These are phyloP conservation scores for Trypoxylus dichotomus DNA, from an alignment of 1,140 invertebrate genomes.

Conservation along the genomic window DNA sequence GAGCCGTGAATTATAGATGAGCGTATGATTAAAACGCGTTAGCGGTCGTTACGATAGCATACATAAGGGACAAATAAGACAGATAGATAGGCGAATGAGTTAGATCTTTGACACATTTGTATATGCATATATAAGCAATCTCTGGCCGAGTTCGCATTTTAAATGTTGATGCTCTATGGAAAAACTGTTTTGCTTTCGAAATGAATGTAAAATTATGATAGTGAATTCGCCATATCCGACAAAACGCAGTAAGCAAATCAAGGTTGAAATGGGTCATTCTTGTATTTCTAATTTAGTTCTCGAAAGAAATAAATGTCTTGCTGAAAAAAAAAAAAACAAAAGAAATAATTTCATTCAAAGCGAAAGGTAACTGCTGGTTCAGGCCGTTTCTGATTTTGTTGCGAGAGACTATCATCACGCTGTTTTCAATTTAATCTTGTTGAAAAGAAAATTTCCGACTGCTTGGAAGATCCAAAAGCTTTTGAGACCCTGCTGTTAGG, in stretches of 20 bases:
- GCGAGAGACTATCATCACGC: too few species aligned
- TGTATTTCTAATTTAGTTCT: too few species aligned
- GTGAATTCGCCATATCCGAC: neutral
- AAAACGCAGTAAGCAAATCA: neutral
- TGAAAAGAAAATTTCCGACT: too few species aligned
- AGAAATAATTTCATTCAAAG: too few species aligned
- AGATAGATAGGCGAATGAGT: neutral
- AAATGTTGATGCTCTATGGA: neutral
- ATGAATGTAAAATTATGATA: constrained; percentile 16
- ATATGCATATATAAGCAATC: neutral
- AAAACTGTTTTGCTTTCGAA: neutral
- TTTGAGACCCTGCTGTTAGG: too few species aligned
- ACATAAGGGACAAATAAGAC: neutral
- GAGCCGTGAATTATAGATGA: constrained; percentile 16
- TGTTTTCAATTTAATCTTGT: too few species aligned
- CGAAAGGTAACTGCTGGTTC: too few species aligned
- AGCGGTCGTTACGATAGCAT: neutral
- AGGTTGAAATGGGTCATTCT: too few species aligned
- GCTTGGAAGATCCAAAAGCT: too few species aligned
- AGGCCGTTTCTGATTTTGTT: too few species aligned
- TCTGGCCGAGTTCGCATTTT: neutral
- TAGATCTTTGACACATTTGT: neutral
- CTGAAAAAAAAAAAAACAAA: too few species aligned
- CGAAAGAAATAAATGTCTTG: too few species aligned
- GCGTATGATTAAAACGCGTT: constrained; percentile 10